These are phyloP conservation scores for Lacerta bilineata DNA, from an alignment of 2,797 vertebrate species.

Conservation along the genomic window DNA sequence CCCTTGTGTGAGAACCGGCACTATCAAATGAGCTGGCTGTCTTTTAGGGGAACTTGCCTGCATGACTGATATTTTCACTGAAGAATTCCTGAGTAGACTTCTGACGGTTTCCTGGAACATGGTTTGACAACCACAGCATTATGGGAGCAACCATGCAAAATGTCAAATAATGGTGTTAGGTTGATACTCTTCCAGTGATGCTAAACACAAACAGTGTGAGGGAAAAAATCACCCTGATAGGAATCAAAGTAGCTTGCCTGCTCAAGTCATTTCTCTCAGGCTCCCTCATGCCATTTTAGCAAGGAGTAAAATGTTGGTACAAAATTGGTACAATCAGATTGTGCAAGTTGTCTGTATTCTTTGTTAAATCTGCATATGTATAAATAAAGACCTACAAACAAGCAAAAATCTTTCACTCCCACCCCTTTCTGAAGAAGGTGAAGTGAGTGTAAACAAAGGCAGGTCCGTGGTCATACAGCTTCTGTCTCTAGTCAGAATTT, in stretches of 20 bases:
- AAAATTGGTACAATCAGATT: background rate
- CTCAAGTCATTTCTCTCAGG: background rate
- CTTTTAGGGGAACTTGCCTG: background rate
- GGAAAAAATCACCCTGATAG: background rate
- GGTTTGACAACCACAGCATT: background rate
- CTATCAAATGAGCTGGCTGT: background rate
- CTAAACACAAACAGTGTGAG: background rate
- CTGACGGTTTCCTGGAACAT: background rate
- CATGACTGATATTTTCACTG: background rate
- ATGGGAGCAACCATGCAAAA: background rate
- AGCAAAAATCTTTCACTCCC: background rate
- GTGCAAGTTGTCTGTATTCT: background rate
- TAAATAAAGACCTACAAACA: slow-evolving; percentile 4
- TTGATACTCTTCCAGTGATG: background rate
- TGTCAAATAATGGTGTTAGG: background rate
- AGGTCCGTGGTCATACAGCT: background rate
- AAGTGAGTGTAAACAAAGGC: background rate
- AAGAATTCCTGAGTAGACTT: background rate
- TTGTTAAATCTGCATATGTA: slow-evolving; percentile 6
- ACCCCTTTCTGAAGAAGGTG: background rate
- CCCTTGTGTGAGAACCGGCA: background rate
- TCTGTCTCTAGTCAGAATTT: background rate
- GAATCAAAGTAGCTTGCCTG: background rate
- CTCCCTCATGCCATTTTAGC: background rate
- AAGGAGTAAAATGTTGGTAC: background rate